Evolutionary conservation across 2,797 vertebrate genomes (phyloP), one percentile per base, ranked within the genome.

Genomic region (Megalops cyprinoides): DNA sequence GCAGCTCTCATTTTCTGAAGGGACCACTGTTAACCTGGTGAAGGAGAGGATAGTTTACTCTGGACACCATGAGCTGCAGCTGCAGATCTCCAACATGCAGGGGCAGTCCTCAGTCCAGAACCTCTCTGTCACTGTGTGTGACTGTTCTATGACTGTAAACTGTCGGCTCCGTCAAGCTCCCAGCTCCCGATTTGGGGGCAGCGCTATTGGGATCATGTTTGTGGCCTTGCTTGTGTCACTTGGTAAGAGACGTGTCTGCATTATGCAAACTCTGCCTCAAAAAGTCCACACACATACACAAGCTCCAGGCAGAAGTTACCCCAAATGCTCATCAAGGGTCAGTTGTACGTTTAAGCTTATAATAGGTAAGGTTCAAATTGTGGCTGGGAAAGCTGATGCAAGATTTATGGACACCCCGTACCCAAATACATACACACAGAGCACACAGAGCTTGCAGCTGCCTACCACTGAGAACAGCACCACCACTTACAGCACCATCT

Each of bases 81-180:
- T 95, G 4, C 87, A 89, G 74, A 86, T 94, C 55, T 89, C 60
- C 20, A 94, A 94, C 81, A 82, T 42, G 37, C 93, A 94, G 84
- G 90, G 86, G 0, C 0, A 39, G 0, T 42, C 3, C 0, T 58
- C 80, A 3, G 0, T 87, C 0, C 88, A 93, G 71, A 92, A 88
- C 78, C 48, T 95, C 65, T 85, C 91, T 0, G 82, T 94, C 4
- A 87, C 80, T 4, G 93, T 95, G 67, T 95, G 94, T 7, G 74
- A 86, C 34, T 95, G 94, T 76, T 0, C 25, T 5, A 0, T 81
- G 1, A 0, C 51, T 4, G 60, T 82, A 0, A 81, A 78, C 80
- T 95, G 93, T 77, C 34, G 10, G 0, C 0, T 1, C 1, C 82
- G n/a, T 44, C 79, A 34, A 51, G 0, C n/a, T 2, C 5, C 15